Evolutionary conservation across 2,888 invertebrate genomes (phyloP), one percentile per base, ranked within the genome.

Genomic region (Drosophila incognita): DNA sequence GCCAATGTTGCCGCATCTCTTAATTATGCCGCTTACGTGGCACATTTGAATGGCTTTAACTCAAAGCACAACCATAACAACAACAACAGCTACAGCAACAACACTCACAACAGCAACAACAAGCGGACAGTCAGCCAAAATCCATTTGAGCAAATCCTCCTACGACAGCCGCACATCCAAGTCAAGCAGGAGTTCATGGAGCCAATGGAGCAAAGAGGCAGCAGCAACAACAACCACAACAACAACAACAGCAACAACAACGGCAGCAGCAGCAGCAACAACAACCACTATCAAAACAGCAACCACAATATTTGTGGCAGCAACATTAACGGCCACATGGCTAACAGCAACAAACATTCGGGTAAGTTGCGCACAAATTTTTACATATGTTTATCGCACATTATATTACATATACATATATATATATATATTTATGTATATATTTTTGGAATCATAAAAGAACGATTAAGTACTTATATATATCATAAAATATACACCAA

Each of bases 161-260:
- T 79, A 54, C 82, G 87, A 38, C 70, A 76, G 68, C 89, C 90
- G 8, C 87, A 88, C 38, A 90, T 90, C 18, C 89, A 91, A 66
- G 85, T 91, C 49, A 91, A 91, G 74, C 90, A 90, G 79, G 90
- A 91, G 72, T 90, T 89, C 57, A 84, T 85, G 79, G 87, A 88
- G 73, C 76, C 78, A 11, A 56, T 66, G 69, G 83, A 84, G 42
- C 69, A 59, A 15, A 35, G 65, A 21, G 49, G 33, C 57, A 59
- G 10, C 51, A 29, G 10, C 53, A 40, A 2, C 42, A 48, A 7
- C 63, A 66, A 1, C 33, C 54, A 21, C 29, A 57, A 6, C 53
- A 48, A 56, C 64, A 48, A 8, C 24, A 49, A 3, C 18, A 29
- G 27, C 56, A 49, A n/a, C 29, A 70, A 71, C 60, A 52, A 3